Percentiles rank a stretch among this genome's conserved stretches.
Evolutionary conservation across 2,113 vertebrate species (phyloP).

Genomic region (Thryonomys swinderianus): DNA sequence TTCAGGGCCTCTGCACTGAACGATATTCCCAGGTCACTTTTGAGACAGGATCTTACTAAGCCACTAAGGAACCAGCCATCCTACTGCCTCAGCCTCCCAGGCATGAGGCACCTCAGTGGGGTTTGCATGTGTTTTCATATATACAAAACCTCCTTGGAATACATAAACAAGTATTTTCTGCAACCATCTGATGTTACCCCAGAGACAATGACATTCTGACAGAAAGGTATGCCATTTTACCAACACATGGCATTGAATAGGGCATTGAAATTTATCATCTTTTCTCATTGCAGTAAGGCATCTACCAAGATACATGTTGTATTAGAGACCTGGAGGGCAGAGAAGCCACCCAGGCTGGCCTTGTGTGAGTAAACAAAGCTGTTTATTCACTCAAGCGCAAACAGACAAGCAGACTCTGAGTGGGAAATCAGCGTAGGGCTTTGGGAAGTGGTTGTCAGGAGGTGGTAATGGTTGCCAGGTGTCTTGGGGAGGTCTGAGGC

Average conservation of each 20-base stretch:
- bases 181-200: not conserved
- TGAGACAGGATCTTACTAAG: not conserved
- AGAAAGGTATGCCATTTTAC: not conserved
- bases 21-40: not conserved
- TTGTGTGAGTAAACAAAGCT: no score
- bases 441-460: no score
- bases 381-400: no score
- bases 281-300: not conserved
- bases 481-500: no score
- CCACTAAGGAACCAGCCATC: not conserved
- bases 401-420: no score
- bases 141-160: not conserved
- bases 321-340: no score
- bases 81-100: not conserved
- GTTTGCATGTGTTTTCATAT: conserved; percentile 18
- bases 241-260: not conserved
- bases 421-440: no score
- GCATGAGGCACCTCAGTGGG: not conserved
- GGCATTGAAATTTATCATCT: not conserved
- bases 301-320: not conserved
- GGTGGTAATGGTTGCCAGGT: no score
- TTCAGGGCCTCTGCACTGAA: not conserved
- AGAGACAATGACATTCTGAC: conserved; percentile 11
- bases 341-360: no score
- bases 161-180: conserved; percentile 27